These are phyloP conservation scores for Chrysocyon brachyurus DNA, from an alignment of 2,797 vertebrate genomes.

Conservation along the genomic window DNA sequence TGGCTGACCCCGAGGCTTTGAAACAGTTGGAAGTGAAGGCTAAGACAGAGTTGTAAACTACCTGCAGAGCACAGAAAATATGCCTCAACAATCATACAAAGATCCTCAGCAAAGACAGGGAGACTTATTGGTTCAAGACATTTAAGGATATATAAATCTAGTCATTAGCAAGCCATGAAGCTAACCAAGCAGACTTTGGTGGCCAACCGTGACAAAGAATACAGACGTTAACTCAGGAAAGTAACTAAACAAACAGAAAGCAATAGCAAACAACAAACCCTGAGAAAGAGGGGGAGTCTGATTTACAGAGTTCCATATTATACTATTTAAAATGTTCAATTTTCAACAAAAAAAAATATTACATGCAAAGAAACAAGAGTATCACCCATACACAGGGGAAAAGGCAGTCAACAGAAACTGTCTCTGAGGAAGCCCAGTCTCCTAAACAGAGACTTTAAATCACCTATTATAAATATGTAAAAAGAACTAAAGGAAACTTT, in stretches of 20 bases:
- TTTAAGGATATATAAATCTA: not conserved
- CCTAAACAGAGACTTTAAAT: not conserved
- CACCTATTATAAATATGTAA: not conserved
- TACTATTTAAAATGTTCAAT: not conserved
- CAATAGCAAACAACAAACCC: not conserved
- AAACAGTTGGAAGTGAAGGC: not conserved
- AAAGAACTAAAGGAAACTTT: constrained; percentile 18
- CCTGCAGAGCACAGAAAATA: not conserved
- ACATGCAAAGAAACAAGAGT: constrained; percentile 28
- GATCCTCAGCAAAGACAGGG: not conserved
- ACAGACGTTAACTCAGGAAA: constrained; percentile 1
- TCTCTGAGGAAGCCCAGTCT: not conserved
- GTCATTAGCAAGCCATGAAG: not conserved
- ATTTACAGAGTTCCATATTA: not conserved
- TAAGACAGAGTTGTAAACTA: not conserved
- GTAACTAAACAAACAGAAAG: not conserved
- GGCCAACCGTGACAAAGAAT: not conserved
- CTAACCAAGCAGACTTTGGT: not conserved
- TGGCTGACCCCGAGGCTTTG: not conserved
- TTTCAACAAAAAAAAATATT: constrained; percentile 21
- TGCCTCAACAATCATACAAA: not conserved
- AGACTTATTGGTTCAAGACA: not conserved
- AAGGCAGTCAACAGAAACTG: not conserved
- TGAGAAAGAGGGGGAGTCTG: not conserved
- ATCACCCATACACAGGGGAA: not conserved